These are phyloP conservation scores for Nycteola revayana DNA, from an alignment of 2,888 invertebrate genomes.

Conservation along the genomic window DNA sequence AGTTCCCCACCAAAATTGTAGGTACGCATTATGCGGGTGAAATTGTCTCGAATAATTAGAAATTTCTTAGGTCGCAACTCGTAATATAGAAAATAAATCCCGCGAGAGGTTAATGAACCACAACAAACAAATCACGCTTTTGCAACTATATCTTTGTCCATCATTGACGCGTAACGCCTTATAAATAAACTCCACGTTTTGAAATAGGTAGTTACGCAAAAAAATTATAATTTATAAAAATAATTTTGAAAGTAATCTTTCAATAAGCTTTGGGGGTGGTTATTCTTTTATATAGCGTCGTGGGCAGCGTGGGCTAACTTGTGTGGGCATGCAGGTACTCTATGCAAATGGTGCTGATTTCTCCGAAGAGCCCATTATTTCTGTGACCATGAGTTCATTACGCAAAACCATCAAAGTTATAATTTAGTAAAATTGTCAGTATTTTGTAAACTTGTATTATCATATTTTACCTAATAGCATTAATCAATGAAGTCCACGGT, in stretches of 20 bases:
- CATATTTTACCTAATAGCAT: too few relatives aligned
- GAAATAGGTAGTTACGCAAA: slow-evolving; percentile 2
- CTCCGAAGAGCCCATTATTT: slow-evolving; percentile 45
- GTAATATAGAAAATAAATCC: slow-evolving; percentile 25
- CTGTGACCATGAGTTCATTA: slow-evolving; percentile 53
- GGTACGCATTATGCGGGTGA: slow-evolving; percentile 54
- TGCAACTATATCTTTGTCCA: slow-evolving; percentile 13
- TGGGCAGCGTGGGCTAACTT: slow-evolving; percentile 45
- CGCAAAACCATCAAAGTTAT: too few relatives aligned
- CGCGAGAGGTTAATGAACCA: slow-evolving; percentile 25
- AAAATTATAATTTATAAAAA: too few relatives aligned
- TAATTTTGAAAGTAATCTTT: not conserved
- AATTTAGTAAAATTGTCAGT: too few relatives aligned
- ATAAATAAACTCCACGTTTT: slow-evolving; percentile 4
- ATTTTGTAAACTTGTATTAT: too few relatives aligned
- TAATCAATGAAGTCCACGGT: too few relatives aligned
- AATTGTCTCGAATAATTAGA: slow-evolving; percentile 59
- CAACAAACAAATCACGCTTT: slow-evolving; percentile 4
- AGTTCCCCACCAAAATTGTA: slow-evolving; percentile 55
- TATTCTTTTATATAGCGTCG: slow-evolving; percentile 37
- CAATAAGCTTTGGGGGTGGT: slow-evolving; percentile 33
- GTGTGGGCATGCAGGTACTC: slow-evolving; percentile 52
- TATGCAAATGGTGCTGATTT: slow-evolving; percentile 57
- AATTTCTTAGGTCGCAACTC: slow-evolving; percentile 39
- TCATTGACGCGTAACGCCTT: slow-evolving; percentile 1